Evolutionary conservation across 2,113 vertebrate species (phyloP).

Genomic region (Neoarius graeffei): DNA sequence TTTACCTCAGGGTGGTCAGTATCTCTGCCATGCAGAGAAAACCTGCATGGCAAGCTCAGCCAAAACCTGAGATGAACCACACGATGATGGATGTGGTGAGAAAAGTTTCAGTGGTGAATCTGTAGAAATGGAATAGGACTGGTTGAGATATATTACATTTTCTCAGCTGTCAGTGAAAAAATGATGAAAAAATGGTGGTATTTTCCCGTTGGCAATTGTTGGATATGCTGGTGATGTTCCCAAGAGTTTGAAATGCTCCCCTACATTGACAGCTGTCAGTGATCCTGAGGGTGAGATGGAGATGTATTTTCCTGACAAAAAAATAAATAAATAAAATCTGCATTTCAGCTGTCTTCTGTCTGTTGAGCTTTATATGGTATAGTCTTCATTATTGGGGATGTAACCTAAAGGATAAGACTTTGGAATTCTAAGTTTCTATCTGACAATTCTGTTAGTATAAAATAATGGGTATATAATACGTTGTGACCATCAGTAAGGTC

Average conservation of each 20-base stretch:
- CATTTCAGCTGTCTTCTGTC: not conserved
- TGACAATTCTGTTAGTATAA: not conserved
- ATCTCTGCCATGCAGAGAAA: not conserved
- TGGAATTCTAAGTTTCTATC: not conserved
- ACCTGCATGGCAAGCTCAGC: too few relatives aligned
- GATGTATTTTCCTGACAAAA: not conserved
- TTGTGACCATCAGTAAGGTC: not conserved
- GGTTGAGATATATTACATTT: slow-evolving; percentile 5
- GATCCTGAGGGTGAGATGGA: not conserved
- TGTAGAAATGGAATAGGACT: not conserved
- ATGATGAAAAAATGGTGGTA: not conserved
- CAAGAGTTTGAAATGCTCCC: not conserved
- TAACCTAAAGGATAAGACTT: not conserved
- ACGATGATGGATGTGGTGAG: not conserved
- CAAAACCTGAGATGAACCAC: not conserved
- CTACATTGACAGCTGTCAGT: slow-evolving; percentile 3
- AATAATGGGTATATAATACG: not conserved
- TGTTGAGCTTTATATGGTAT: not conserved
- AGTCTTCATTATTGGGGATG: not conserved
- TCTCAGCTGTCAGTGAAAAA: not conserved
- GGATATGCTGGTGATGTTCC: not conserved
- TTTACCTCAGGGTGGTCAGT: not conserved
- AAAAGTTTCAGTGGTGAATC: not conserved
- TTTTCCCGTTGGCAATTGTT: not conserved
- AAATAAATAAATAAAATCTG: not conserved